A percentile compares a stretch with the other conserved stretches of the same genome.
These are phyloP conservation scores for Myiopsitta monachus DNA, from an alignment of 2,113 vertebrate species.

Conservation along the genomic window DNA sequence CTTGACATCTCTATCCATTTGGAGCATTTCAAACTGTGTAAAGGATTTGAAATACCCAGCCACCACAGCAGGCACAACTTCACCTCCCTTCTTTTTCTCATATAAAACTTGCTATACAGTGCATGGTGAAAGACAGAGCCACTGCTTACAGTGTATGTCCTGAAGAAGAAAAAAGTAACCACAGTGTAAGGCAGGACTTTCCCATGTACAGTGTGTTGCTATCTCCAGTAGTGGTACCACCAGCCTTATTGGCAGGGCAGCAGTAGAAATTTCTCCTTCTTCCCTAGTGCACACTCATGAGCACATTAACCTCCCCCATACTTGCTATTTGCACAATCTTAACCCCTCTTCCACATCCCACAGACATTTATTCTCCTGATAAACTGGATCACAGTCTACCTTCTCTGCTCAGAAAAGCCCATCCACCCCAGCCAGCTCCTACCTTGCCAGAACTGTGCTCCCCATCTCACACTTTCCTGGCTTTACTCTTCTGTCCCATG, in stretches of 20 bases:
- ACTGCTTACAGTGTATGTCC: fast-evolving
- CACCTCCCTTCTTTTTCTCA: neutral
- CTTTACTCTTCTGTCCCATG: neutral
- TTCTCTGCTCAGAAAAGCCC: neutral
- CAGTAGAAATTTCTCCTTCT: neutral
- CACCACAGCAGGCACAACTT: neutral
- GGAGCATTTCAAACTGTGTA: neutral
- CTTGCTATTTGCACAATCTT: neutral
- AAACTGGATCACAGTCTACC: neutral
- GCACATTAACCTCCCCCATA: no score
- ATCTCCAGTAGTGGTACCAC: neutral
- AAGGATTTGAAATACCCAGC: neutral
- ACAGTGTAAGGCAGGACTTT: neutral
- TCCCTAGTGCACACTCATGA: fast-evolving
- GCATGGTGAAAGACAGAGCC: neutral
- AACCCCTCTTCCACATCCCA: neutral
- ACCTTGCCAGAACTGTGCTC: neutral
- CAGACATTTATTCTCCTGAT: neutral
- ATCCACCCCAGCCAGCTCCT: neutral
- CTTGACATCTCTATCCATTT: neutral
- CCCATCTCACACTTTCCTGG: neutral
- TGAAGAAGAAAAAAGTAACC: neutral
- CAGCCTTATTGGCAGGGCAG: neutral
- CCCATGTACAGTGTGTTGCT: neutral
- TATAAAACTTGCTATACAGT: neutral